Base-by-base conservation (phyloP, 2,113 vertebrate genomes). In the Eonycteris spelaea region DNA sequence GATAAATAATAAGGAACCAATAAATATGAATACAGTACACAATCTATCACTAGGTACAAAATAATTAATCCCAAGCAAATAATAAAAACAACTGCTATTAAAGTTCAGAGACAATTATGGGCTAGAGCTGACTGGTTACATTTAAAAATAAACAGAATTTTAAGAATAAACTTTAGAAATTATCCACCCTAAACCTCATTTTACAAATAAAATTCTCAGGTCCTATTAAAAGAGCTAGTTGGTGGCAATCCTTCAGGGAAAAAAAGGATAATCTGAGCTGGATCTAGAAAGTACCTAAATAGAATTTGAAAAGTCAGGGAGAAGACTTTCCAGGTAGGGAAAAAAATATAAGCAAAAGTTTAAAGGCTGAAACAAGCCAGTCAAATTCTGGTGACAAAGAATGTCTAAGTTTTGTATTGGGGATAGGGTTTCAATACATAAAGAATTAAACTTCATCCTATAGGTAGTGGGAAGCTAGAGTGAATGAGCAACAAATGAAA, bases 401-500 rank as follows among this genome's bases (percentile, higher is more conserved):
- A 75, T 43, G n/a, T 14, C 53, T 86, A 75, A 91, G 59, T n/a
- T 96, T 35, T 57, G 5, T 59, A 59, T 38, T 74, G 45, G 14
- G 10, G 11, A 9, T 30, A 45, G 16, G 61, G 63, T 55, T 74
- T 55, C n/a, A 91, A 73, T 22, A 51, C 4, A 24, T 73, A 45
- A 93, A 90, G 51, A 82, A 90, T 75, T 96, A 84, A 75, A 88
- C 33, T 63, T 63, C 40, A 96, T n/a, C 35, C 35, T 75, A 38
- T 1, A 59, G 26, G 28, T 28, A 90, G 33, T n/a, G 67, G 59
- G 12, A 85, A 55, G 33, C 16, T 74, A 91, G 35, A 80, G 1
- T 78, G 40, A 24, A 21, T 90, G 33, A 91, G 21, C 18, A 88
- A 91, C 35, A 86, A 89, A 86, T 33, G 10, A 75, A 55, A 89